Conservation (phyloP, 2,113 vertebrate species). For the Microtus ochrogaster region DNA sequence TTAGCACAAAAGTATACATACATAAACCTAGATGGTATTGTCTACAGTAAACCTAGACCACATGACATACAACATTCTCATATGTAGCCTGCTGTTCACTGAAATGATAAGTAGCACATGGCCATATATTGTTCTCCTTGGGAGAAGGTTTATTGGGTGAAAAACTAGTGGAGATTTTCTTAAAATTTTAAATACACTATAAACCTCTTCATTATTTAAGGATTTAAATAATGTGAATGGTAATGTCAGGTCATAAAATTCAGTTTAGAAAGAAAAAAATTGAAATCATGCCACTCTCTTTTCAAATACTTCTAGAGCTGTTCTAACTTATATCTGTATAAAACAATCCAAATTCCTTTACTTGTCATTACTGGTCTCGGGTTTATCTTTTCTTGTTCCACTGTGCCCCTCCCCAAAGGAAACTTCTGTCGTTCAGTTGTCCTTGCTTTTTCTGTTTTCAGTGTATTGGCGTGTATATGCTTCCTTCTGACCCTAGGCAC, state of each 20-base stretch:
- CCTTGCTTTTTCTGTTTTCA: constrained; percentile 16
- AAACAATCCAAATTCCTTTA: constrained; percentile 34
- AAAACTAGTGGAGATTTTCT: background rate
- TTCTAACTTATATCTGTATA: background rate
- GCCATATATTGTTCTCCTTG: background rate
- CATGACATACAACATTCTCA: background rate
- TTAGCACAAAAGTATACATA: background rate
- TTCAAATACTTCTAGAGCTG: background rate
- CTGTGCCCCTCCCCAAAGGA: background rate
- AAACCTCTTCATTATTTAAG: constrained; percentile 14
- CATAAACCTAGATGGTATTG: background rate
- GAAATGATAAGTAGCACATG: background rate
- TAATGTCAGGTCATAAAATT: constrained; percentile 52
- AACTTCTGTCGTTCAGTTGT: background rate
- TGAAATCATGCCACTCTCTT: constrained; percentile 25
- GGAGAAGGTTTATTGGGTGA: background rate
- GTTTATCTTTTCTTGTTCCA: background rate
- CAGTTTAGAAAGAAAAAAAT: constrained; percentile 38
- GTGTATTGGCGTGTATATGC: background rate
- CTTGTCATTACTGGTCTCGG: background rate
- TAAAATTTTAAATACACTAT: background rate
- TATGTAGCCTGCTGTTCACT: background rate
- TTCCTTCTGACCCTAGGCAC: background rate
- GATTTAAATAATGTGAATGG: constrained; percentile 26
- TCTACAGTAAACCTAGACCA: background rate